A percentile compares a stretch with the other conserved stretches of the same genome.
Evolutionary conservation across 2,888 invertebrate species (phyloP).

Genomic region (Rhyacophila evoluta): DNA sequence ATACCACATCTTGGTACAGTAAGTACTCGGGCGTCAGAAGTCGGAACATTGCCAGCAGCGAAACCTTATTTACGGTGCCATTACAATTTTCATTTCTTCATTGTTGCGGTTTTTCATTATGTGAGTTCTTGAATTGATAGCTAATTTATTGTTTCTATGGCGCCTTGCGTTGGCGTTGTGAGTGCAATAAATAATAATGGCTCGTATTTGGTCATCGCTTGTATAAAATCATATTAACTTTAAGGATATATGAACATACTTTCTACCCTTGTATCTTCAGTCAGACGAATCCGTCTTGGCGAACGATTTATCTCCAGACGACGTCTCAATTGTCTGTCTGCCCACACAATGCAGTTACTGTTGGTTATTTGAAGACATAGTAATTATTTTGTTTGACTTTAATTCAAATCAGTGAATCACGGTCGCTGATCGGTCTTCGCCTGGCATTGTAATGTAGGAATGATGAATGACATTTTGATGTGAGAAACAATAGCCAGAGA

Average conservation of each 20-base stretch:
- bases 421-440: neutral
- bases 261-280: neutral
- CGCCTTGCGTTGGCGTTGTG: neutral
- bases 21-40: neutral
- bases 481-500: neutral
- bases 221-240: neutral
- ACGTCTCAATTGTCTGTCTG: neutral
- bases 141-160: neutral
- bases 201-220: neutral
- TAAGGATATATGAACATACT: neutral
- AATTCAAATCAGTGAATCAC: neutral
- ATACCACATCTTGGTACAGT: too few relatives aligned
- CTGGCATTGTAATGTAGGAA: neutral
- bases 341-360: neutral
- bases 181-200: neutral
- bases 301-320: slow-evolving; percentile 11
- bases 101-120: slow-evolving; percentile 5
- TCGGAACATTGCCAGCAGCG: neutral
- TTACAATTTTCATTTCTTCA: neutral
- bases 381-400: neutral
- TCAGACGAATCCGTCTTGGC: neutral
- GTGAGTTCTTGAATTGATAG: neutral
- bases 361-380: neutral
- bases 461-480: neutral
- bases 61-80: neutral